Evolutionary conservation across 2,888 invertebrate genomes (phyloP), one percentile per base, ranked within the genome.

Genomic region (Melipona beecheii): DNA sequence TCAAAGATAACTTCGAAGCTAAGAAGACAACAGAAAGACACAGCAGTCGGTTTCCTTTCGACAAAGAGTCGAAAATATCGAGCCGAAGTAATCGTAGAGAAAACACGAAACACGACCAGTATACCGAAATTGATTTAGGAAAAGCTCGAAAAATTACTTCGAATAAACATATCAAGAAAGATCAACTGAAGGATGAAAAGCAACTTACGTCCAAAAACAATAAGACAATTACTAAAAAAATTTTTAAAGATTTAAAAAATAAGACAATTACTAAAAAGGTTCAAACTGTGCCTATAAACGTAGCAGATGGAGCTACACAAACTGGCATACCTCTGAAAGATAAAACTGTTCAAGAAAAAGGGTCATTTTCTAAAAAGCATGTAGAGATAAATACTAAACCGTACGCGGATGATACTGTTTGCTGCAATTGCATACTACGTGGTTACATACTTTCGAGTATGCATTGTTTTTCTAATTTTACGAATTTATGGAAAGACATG

Each of bases 381-480:
- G 0, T 4, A 19, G 13, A 60, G 2, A 11, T 13, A 31, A n/a
- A 54, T 52, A 13, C 52, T 27, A 60, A 49, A 50, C 49, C 13
- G 31, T 19, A 19, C 1, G 31, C 21, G n/a, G 74, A 75, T 11
- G 21, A 75, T 15, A 17, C 11, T 2, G 31, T 52, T 3, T 70
- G 73, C 49, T 76, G 73, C 24, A 62, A 70, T 43, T 84, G 73
- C 24, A 54, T 36, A 15, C 54, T 84, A 21, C 79, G 50, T 17
- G 66, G 62, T 70, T 68, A 24, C 50, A 31, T 58, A 19, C 21
- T 9, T 15, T 15, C 49, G 21, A 56, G 49, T 21, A 31, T 62
- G 21, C 50, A n/a, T 58, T 31, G 21, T 58, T 43, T 2, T 27
- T 15, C 54, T 2, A 13, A 64, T 19, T 50, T 24, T 19, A 15